Evolutionary conservation across 2,797 vertebrate genomes (phyloP).

Genomic region (Gastrophryne carolinensis): DNA sequence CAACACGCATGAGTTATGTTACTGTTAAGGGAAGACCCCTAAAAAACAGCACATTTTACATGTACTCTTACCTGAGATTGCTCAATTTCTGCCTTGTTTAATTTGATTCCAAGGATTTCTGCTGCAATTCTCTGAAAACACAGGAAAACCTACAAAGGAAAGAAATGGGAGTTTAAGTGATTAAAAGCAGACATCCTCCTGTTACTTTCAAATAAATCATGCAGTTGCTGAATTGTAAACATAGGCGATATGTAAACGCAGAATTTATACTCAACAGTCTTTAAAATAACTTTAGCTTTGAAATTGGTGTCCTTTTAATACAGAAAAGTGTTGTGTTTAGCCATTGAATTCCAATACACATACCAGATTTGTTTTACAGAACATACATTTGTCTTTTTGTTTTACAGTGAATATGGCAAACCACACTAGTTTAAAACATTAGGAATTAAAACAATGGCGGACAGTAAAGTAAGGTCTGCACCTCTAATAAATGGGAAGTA

Average conservation of each 20-base stretch:
- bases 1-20: too few relatives aligned
- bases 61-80: conserved; percentile 91
- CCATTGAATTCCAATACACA: conserved; percentile 42
- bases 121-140: conserved; percentile 97
- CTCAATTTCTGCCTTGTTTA: conserved; percentile 98
- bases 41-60: too few relatives aligned
- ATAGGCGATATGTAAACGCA: conserved; percentile 62
- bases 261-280: conserved; percentile 57
- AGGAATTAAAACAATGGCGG: not conserved
- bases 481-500: too few relatives aligned
- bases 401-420: conserved; percentile 22
- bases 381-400: conserved; percentile 37
- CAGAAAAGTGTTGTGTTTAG: conserved; percentile 47
- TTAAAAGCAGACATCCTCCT: conserved; percentile 66
- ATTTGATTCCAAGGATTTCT: conserved; percentile 94
- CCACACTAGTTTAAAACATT: not conserved
- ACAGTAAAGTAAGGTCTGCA: conserved; percentile 2
- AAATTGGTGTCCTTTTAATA: conserved; percentile 60
- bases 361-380: conserved; percentile 35
- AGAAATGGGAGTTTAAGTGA: conserved; percentile 61
- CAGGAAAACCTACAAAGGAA: conserved; percentile 84
- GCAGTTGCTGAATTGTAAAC: conserved; percentile 63
- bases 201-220: conserved; percentile 65
- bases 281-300: conserved; percentile 61
- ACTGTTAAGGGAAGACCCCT: too few relatives aligned